Conservation (phyloP, 2,888 invertebrate species). For the Corythucha ciliata region DNA sequence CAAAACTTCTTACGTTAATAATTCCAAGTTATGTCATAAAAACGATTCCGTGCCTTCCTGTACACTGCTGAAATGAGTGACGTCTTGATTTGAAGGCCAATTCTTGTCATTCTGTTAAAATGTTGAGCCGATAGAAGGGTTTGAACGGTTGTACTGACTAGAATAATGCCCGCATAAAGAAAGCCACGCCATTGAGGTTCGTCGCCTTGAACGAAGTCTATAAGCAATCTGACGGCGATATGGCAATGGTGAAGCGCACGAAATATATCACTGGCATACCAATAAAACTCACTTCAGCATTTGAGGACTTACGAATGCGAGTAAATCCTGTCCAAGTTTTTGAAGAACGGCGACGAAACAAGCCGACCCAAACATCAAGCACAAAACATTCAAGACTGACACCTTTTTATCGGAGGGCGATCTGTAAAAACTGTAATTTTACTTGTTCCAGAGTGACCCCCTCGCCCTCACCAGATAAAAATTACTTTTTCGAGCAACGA, state of each 20-base stretch:
- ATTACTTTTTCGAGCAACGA: slow-evolving; percentile 23
- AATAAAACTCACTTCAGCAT: slow-evolving; percentile 45
- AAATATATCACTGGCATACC: not conserved
- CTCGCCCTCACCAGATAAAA: no score
- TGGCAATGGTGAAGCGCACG: no score
- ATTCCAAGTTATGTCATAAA: not conserved
- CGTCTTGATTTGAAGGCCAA: slow-evolving; percentile 49
- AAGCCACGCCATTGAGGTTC: slow-evolving; percentile 49
- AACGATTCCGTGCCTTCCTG: slow-evolving; percentile 41
- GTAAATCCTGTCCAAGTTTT: slow-evolving; percentile 45
- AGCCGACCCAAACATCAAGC: slow-evolving; percentile 45
- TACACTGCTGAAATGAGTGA: slow-evolving; percentile 49
- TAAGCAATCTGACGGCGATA: slow-evolving; percentile 37
- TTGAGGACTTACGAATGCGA: slow-evolving; percentile 50
- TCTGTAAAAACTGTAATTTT: no score
- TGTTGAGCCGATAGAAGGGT: slow-evolving; percentile 49
- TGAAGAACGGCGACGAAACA: slow-evolving; percentile 45
- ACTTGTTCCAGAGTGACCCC: no score
- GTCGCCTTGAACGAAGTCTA: slow-evolving; percentile 40
- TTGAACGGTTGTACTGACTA: slow-evolving; percentile 44
- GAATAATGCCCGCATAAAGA: slow-evolving; percentile 46
- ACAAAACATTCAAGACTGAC: slow-evolving; percentile 45
- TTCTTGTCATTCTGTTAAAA: slow-evolving; percentile 46
- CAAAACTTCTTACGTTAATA: not conserved
- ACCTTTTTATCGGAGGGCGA: slow-evolving; percentile 20